Percentiles rank a stretch among this genome's conserved stretches.
phyloP scores from a whole-genome alignment of 2,113 vertebrate species.

The Elgaria multicarinata region DNA sequence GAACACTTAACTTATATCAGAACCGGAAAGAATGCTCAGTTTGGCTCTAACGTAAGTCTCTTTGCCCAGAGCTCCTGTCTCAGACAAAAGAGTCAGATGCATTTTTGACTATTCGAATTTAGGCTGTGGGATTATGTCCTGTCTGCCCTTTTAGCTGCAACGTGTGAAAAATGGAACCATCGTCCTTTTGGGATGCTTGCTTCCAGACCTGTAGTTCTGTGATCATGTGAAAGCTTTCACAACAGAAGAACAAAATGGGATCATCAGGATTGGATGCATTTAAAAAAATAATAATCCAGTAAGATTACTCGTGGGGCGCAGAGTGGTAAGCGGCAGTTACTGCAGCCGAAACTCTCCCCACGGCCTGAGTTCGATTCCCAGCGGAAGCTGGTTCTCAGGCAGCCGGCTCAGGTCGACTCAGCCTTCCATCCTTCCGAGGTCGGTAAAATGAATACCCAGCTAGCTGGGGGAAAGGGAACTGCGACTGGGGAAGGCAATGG shows the following conservation, averaged over 20 bases:
- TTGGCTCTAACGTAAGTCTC: not conserved
- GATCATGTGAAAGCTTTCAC: not conserved
- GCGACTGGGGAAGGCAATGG: too few species aligned
- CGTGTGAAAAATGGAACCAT: not conserved
- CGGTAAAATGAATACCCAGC: too few species aligned
- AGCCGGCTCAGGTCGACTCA: too few species aligned
- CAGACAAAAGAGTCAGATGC: not conserved
- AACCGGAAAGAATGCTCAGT: not conserved
- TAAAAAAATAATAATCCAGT: too few species aligned
- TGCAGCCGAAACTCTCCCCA: too few species aligned
- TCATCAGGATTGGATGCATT: not conserved
- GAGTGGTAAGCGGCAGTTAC: too few species aligned
- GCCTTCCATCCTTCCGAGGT: too few species aligned
- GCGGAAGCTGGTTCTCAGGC: too few species aligned
- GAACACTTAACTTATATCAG: not conserved
- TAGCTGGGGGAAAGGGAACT: too few species aligned
- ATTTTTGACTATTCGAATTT: not conserved
- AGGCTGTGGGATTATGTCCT: not conserved
- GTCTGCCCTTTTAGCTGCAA: not conserved
- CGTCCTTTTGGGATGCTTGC: not conserved
- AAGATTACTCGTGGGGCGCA: too few species aligned
- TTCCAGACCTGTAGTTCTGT: not conserved
- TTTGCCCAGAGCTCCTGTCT: not conserved
- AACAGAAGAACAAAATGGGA: not conserved
- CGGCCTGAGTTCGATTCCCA: too few species aligned